Conservation (phyloP, 2,797 vertebrate genomes). For the Neopelma chrysocephalum region DNA sequence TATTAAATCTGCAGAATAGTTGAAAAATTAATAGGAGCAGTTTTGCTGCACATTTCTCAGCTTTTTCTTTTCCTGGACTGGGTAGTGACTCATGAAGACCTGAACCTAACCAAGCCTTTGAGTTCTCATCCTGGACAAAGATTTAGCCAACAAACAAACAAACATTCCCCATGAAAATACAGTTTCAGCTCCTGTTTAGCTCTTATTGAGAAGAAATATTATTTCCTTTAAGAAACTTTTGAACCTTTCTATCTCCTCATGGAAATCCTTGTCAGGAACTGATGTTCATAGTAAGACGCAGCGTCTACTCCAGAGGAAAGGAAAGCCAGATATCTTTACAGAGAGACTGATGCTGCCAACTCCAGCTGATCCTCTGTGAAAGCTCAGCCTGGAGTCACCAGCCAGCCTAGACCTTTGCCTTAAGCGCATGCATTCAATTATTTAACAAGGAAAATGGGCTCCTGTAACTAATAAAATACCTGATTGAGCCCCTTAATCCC, state of each 20-base stretch:
- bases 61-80: not conserved
- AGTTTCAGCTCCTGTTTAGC: not conserved
- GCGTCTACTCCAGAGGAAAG: not conserved
- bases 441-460: slow-evolving; percentile 25
- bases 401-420: not conserved
- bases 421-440: not conserved
- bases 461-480: slow-evolving; percentile 40
- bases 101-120: not conserved
- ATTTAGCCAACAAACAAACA: not conserved
- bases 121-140: not conserved
- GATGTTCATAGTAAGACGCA: not conserved
- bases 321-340: not conserved
- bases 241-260: not conserved
- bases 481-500: slow-evolving; percentile 40
- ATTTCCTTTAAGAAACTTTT: not conserved
- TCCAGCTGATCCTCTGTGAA: not conserved
- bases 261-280: not conserved
- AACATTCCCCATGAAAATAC: not conserved
- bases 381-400: not conserved
- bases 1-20: not conserved
- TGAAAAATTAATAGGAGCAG: not conserved
- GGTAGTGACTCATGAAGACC: not conserved
- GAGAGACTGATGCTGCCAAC: not conserved
- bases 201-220: not conserved
- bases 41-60: not conserved